A percentile compares a stretch with the other conserved stretches of the same genome.
Conservation (phyloP, 2,888 invertebrate species). For the Willowsia nigromaculata region DNA sequence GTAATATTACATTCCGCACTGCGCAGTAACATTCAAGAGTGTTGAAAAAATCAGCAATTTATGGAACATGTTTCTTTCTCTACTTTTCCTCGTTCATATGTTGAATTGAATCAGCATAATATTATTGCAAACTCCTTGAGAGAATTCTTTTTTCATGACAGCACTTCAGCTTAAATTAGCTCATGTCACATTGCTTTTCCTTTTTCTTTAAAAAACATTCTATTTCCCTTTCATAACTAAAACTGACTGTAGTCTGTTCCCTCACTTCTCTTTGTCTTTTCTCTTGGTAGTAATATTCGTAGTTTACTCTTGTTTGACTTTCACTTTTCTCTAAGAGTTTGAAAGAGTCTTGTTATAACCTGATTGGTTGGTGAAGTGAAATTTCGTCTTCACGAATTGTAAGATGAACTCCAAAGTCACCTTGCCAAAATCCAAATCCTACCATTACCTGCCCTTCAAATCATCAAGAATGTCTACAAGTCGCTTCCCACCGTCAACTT, state of each 20-base stretch:
- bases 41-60: slow-evolving; percentile 10
- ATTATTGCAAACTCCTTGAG: slow-evolving; percentile 35
- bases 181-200: slow-evolving; percentile 46
- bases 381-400: background rate
- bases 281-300: background rate
- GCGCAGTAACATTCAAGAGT: background rate
- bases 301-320: background rate
- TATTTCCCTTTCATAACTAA: background rate
- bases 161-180: slow-evolving; percentile 62
- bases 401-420: background rate
- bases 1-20: no score
- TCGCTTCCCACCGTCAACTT: background rate
- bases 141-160: slow-evolving; percentile 54
- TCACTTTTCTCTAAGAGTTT: background rate
- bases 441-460: background rate
- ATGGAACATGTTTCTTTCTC: background rate
- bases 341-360: background rate
- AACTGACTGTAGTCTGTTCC: background rate
- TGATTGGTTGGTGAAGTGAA: background rate
- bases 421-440: slow-evolving; percentile 24
- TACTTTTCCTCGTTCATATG: no score
- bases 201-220: background rate
- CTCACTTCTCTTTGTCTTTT: background rate
- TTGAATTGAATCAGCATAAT: slow-evolving; percentile 54
- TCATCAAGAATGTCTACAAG: background rate